Base-by-base conservation (phyloP, 1,140 invertebrate species). In the Heliconius congener region DNA sequence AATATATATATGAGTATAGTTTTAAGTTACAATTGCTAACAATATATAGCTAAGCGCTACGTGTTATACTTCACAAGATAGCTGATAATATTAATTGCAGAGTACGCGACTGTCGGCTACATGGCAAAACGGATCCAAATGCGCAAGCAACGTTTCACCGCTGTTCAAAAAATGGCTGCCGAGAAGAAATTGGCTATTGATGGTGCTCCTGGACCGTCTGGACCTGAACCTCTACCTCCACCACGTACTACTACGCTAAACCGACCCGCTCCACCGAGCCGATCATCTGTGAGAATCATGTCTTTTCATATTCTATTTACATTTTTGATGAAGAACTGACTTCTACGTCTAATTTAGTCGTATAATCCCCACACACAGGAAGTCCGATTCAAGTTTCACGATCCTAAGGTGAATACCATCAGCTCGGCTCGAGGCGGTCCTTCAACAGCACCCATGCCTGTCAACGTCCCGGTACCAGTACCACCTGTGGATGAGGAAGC, bases 51-150 rank as follows among this genome's bases (percentile, higher is more conserved):
- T 76, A 9, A n/a, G 74, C 74, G 74, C 46, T 50, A 27, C 13
- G 18, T 27, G 39, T 55, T 9, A 76, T 37, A 23, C 27, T 76
- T 27, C 74, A n/a, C 9, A 50, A 13, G 39, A 30, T 46, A 70
- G 70, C 55, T 71, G 19, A 42, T 70, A 27, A 16, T 27, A 8
- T 71, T 6, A 46, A 70, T 94, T 95, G 57, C 96, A 98, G 98
- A 99, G 95, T 99, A 99, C 92, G 98, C 98, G 78, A 98, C 98
- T 74, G 98, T 99, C 81, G 98, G 98, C 83, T 99, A 99, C 95
- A 98, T 99, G 97, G 98, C 98, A 81, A 99, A 99, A 95, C 96
- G 98, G 93, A 98, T 99, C 93, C 97, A 98, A 94, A 99, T 99
- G 98, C 95, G 98, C 86, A 98, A 98, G 95, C 98, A 98, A 95